Evolutionary conservation across 2,113 vertebrate genomes (phyloP).

Genomic region (Ageneiosus marmoratus): DNA sequence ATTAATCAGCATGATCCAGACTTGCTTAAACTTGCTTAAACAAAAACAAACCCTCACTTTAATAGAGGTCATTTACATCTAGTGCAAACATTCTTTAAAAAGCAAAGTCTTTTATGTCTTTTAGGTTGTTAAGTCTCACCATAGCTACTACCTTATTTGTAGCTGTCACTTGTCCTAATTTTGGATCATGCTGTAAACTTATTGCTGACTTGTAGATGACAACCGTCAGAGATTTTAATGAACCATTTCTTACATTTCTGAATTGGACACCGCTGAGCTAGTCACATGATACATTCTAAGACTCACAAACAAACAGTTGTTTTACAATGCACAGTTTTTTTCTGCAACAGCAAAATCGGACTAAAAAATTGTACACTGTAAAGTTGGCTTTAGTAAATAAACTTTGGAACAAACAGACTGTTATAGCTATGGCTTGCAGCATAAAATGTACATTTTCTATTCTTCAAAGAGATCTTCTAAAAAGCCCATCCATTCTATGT

Average conservation of each 20-base stretch:
- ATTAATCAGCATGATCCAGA: not conserved
- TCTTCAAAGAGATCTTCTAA: not conserved
- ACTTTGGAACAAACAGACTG: not conserved
- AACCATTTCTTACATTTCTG: not conserved
- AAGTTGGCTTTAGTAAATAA: not conserved
- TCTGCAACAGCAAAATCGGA: not conserved
- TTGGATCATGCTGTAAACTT: not conserved
- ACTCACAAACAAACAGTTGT: not conserved
- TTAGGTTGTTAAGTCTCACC: not conserved
- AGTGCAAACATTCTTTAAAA: not conserved
- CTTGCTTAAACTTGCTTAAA: not conserved
- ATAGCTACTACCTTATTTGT: not conserved
- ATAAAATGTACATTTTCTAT: not conserved
- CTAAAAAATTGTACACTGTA: not conserved
- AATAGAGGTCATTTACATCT: not conserved
- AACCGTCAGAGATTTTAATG: not conserved
- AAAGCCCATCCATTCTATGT: slow-evolving; percentile 5
- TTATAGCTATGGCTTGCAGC: not conserved
- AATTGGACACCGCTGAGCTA: not conserved
- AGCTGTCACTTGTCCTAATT: not conserved
- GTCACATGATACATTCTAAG: not conserved
- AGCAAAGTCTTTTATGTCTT: not conserved
- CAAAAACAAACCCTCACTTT: not conserved
- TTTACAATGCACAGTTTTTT: not conserved
- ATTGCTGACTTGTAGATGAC: not conserved